phyloP scores from a whole-genome alignment of 2,888 invertebrate species.

The Arge pagana region DNA sequence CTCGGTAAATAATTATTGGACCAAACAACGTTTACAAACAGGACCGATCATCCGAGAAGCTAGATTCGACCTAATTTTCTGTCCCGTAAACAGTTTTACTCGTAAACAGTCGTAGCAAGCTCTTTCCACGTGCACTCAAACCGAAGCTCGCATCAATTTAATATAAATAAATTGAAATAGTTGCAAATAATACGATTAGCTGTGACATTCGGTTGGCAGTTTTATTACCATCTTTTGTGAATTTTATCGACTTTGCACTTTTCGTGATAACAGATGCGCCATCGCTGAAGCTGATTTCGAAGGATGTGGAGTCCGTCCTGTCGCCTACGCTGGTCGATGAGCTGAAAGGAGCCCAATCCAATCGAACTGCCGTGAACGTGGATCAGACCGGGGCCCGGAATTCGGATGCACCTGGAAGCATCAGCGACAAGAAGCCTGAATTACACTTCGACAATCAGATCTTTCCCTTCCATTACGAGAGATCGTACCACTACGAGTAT shows the following conservation, averaged over 20 bases:
- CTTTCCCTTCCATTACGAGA: slow-evolving; percentile 21
- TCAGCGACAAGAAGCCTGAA: slow-evolving; percentile 5
- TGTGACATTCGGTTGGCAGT: slow-evolving; percentile 1
- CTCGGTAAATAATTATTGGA: slow-evolving; percentile 9
- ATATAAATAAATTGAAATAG: no score
- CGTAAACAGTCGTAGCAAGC: no score
- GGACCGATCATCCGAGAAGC: no score
- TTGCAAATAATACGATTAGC: not conserved
- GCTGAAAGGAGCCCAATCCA: slow-evolving; percentile 29
- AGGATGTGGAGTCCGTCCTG: slow-evolving; percentile 40
- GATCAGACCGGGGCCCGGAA: slow-evolving; percentile 10
- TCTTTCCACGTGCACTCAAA: no score
- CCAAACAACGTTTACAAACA: slow-evolving; percentile 4
- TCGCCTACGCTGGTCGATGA: slow-evolving; percentile 36
- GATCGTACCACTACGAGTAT: slow-evolving; percentile 21
- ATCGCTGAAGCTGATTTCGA: slow-evolving; percentile 39
- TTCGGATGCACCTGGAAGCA: slow-evolving; percentile 16
- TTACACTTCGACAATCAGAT: slow-evolving; percentile 18
- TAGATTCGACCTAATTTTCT: no score
- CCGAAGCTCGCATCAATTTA: no score
- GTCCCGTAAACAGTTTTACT: no score
- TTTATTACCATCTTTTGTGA: slow-evolving; percentile 2
- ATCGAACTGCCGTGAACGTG: slow-evolving; percentile 26
- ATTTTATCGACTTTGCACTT: slow-evolving; percentile 15
- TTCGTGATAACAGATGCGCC: slow-evolving; percentile 43